Base-by-base conservation (phyloP, 2,888 invertebrate genomes). In the Latrodectus elegans region DNA sequence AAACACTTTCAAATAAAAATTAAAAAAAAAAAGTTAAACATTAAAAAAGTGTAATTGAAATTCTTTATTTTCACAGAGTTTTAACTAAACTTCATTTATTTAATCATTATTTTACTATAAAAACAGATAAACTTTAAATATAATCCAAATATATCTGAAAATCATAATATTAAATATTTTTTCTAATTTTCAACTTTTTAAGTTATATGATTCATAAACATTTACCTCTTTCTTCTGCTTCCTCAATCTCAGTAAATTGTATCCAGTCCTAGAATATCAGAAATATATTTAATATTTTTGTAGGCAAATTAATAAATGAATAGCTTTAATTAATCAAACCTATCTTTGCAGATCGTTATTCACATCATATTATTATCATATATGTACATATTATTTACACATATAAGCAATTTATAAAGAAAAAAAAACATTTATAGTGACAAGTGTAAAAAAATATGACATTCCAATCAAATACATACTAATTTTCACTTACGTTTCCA, bases 221-320 rank as follows among this genome's bases (percentile, higher is more conserved):
- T 91, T 91, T 90, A 95, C 95, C 95, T 94, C 96, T 94, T 91
- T 97, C 97, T 90, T 97, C 97, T 53, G 96, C 92, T 92, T 97
- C 97, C 92, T 97, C 97, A 78, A 97, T 94, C 93, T 98, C 98
- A 93, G 97, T 97, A 91, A 96, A 98, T 92, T 97, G 96, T 91
- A 97, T 95, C 98, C 98, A 98, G 93, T 98, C 97, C 84, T 95
- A 94, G 52, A 67, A 75, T 49, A 75, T 26, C 4, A 67, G 17
- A 52, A 64, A 15, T 14, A 68, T 3, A 26, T n/a, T 17, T 65
- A 15, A 17, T 65, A 65, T 51, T 55, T 75, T 75, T 22, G 15
- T 15, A 22, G 22, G 22, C 22, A 22, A 22, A 22, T 22, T 22
- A 22, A 22, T 22, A 22, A 1, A 22, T 22, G 22, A 22, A 22